Evolutionary conservation across 2,797 vertebrate species (phyloP).

Genomic region (Lutjanus campechanus): DNA sequence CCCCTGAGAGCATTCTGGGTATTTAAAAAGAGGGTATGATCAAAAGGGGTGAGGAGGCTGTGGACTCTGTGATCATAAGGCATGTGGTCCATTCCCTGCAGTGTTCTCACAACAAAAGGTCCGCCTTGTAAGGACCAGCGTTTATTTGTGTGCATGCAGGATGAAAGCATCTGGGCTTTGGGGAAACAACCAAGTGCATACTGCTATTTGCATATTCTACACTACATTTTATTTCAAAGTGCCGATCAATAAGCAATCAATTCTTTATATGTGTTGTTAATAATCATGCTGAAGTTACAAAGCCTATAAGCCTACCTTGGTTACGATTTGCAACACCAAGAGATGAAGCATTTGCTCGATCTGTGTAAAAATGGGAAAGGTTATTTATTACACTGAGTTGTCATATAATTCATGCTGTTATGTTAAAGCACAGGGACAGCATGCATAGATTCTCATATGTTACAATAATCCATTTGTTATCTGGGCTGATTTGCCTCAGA

Average conservation of each 20-base stretch:
- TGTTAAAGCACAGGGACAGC: conserved; percentile 69
- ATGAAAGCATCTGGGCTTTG: conserved; percentile 59
- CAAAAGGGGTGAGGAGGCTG: conserved; percentile 68
- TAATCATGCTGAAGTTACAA: conserved; percentile 79
- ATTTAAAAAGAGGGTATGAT: conserved; percentile 76
- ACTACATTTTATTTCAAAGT: conserved; percentile 16
- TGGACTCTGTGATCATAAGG: conserved; percentile 62
- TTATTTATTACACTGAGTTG: conserved; percentile 85
- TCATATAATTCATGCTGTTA: conserved; percentile 65
- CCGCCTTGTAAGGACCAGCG: conserved; percentile 53
- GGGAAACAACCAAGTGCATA: conserved; percentile 43
- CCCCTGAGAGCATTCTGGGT: conserved; percentile 72
- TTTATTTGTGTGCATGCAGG: conserved; percentile 60
- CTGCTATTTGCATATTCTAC: conserved; percentile 42
- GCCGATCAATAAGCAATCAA: conserved; percentile 61
- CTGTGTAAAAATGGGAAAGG: conserved; percentile 92
- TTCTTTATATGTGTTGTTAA: conserved; percentile 47
- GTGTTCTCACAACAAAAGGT: conserved; percentile 72
- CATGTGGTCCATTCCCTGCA: conserved; percentile 62
- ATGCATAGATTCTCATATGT: conserved; percentile 65
- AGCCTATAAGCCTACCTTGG: conserved; percentile 93
- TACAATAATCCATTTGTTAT: conserved; percentile 22
- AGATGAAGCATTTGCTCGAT: conserved; percentile 97
- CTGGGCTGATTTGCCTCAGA: conserved; percentile 32
- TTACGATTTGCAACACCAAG: conserved; percentile 98